phyloP scores from a whole-genome alignment of 2,113 vertebrate genomes.

The Carassius auratus region DNA sequence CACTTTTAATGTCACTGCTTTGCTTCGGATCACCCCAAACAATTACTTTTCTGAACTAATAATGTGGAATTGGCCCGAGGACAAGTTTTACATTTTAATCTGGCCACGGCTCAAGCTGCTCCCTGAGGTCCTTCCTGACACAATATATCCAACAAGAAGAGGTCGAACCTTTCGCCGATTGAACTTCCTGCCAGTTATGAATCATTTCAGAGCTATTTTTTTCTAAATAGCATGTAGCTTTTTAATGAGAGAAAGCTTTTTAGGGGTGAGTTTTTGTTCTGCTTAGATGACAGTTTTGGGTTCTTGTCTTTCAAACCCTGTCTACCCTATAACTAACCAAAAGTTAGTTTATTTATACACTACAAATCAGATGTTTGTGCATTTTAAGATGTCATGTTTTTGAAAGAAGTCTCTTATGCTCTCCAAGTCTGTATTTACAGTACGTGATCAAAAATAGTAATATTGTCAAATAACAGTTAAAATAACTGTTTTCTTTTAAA shows the following conservation, averaged over 20 bases:
- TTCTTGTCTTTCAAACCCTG: background rate
- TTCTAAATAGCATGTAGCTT: conserved; percentile 17
- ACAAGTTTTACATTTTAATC: conserved; percentile 47
- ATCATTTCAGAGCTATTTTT: conserved; percentile 1
- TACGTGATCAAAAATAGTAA: too few species aligned
- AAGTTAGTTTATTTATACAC: too few species aligned
- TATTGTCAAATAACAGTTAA: too few species aligned
- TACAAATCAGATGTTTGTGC: too few species aligned
- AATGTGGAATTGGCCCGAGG: conserved; percentile 49
- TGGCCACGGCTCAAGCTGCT: conserved; percentile 43
- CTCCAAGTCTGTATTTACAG: too few species aligned
- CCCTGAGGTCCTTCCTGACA: conserved; percentile 25
- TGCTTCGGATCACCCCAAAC: conserved; percentile 18
- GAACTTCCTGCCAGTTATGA: conserved; percentile 38
- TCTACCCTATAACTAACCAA: too few species aligned
- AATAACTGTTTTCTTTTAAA: too few species aligned
- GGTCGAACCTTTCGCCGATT: conserved; percentile 22
- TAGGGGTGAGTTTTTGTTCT: background rate
- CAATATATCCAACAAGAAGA: conserved; percentile 22
- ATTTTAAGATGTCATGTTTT: background rate
- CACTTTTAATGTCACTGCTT: conserved; percentile 19
- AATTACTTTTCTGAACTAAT: conserved; percentile 52
- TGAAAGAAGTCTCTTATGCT: background rate
- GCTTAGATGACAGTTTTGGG: background rate
- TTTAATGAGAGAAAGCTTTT: background rate